Conservation (phyloP, 2,797 vertebrate species). For the Simalia tracyae region DNA sequence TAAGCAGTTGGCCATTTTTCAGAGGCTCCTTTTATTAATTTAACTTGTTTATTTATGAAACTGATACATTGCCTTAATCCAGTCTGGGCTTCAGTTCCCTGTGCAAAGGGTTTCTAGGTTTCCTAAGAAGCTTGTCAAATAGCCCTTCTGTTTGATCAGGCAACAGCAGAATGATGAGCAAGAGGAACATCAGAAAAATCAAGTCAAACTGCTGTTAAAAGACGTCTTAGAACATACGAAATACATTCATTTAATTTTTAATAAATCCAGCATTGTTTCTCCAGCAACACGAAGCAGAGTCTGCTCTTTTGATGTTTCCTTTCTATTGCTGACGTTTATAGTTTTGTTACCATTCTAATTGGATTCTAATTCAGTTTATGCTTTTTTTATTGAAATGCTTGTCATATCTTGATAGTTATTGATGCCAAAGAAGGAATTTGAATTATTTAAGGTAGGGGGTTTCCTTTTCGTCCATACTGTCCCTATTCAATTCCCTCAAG, state of each 20-base stretch:
- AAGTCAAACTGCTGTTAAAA: neutral
- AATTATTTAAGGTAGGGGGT: constrained; percentile 94
- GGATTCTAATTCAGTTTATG: constrained; percentile 24
- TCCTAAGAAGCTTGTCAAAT: neutral
- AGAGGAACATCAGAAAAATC: neutral
- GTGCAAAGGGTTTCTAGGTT: neutral
- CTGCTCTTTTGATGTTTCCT: neutral
- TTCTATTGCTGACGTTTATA: constrained; percentile 14
- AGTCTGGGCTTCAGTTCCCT: neutral
- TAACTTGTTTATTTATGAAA: neutral
- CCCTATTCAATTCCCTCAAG: neutral
- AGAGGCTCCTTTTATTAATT: neutral
- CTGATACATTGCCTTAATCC: neutral
- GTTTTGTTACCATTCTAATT: neutral
- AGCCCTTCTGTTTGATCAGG: neutral
- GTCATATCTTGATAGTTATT: constrained; percentile 84
- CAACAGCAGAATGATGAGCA: neutral
- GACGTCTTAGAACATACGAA: neutral
- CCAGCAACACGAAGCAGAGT: neutral
- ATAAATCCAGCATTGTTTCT: neutral
- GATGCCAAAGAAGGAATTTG: constrained; percentile 99
- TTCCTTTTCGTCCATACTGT: neutral
- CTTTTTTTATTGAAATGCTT: constrained; percentile 65
- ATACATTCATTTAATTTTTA: neutral
- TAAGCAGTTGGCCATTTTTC: neutral